Evolutionary conservation across 37 sponge, comb jelly and placozoan species (phyloP), one percentile per base, ranked within the genome.

Genomic region (Aplysina aerophoba): DNA sequence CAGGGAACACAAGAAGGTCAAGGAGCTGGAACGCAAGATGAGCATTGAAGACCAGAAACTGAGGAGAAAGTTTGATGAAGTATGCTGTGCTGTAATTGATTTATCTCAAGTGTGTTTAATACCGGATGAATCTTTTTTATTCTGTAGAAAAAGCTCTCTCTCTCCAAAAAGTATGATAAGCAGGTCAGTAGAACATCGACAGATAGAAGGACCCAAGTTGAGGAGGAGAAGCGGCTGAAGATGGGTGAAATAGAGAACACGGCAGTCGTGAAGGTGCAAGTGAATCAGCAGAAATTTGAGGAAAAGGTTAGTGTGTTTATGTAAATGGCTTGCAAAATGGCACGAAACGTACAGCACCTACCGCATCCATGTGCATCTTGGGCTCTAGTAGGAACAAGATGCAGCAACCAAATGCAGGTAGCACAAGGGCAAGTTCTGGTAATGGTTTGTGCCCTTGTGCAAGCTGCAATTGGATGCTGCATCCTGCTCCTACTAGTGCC

Each of bases 11-110:
- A 55, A 90, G 87, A 82, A 91, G 13, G 83, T 59, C 66, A 79
- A 57, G 79, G 86, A 91, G 21, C 35, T 87, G 73, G 55, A 57
- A 24, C 41, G 67, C 54, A 86, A 86, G 65, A 62, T 78, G 19
- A 55, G 59, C 41, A 73, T 87, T 59, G 40, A 63, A 22, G 55
- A 40, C 21, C 19, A 55, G 12, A 37, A 87, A 0, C 21, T 86
- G 13, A 0, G 28, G 0, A 90, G 86, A 57, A 83, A 82, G 30
- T 81, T 81, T 60, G 90, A 90, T 19, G 85, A 90, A 67, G 90
- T 86, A 31, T 13, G 60, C 15, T 6, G 30, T 39, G 33, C n/a
- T 62, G 56, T 30, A 80, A 55, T 55, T 44, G 3, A 44, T 44
- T 44, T 11, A 44, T 44, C 50, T 44, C 50, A 44, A 44, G 8